Evolutionary conservation across 2,113 vertebrate species (phyloP).

Genomic region (Ciconia boyciana): DNA sequence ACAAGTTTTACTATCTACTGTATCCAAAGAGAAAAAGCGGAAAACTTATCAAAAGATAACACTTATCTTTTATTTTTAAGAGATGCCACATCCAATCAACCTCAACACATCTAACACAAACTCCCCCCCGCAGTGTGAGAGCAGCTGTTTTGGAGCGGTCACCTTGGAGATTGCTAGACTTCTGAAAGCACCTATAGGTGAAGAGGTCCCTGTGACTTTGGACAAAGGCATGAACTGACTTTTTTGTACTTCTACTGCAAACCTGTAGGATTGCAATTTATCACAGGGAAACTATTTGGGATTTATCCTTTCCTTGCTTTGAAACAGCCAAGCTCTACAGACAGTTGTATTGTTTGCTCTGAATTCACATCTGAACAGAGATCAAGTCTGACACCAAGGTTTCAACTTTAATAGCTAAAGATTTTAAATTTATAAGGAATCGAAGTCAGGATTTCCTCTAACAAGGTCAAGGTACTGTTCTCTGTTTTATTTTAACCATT

Average conservation of each 20-base stretch:
- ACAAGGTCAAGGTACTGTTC: not conserved
- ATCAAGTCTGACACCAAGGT: not conserved
- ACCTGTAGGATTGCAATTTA: not conserved
- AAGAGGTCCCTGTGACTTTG: not conserved
- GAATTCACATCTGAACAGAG: not conserved
- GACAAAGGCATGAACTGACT: not conserved
- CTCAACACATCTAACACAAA: not conserved
- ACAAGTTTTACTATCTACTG: not conserved
- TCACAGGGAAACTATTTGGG: not conserved
- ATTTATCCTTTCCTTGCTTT: not conserved
- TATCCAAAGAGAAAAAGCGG: not conserved
- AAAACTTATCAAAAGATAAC: not conserved
- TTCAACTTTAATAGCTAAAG: not conserved
- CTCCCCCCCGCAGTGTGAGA: not conserved
- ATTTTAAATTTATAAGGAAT: not conserved
- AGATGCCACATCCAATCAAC: not conserved
- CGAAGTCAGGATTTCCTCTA: not conserved
- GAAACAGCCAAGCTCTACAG: not conserved
- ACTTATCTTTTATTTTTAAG: not conserved
- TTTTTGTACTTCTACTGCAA: not conserved
- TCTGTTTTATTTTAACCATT: not conserved
- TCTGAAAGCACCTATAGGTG: not conserved
- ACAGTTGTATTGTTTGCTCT: not conserved
- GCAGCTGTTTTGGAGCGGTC: conserved; percentile 9
- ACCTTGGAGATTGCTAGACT: not conserved